phyloP scores from a whole-genome alignment of 2,888 invertebrate species.

The Drosophila mayaguana region DNA sequence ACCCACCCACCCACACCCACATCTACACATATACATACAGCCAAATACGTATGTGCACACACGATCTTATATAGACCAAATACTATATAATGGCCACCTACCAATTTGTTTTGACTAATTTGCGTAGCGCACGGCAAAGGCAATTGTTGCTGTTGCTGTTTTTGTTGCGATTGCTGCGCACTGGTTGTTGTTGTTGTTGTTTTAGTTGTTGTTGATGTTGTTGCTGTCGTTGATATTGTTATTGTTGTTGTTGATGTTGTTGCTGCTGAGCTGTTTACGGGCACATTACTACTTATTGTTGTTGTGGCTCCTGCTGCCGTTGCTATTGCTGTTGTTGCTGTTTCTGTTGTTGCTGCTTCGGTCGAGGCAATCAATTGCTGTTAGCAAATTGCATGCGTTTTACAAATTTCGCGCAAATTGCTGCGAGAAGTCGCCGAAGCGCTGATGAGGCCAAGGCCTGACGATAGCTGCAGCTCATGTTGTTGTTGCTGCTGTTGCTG shows the following conservation, averaged over 20 bases:
- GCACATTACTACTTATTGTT: slow-evolving; percentile 48
- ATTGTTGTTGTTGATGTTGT: slow-evolving; percentile 53
- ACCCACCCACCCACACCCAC: slow-evolving; percentile 1
- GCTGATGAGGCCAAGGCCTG: slow-evolving; percentile 47
- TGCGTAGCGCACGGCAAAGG: slow-evolving; percentile 63
- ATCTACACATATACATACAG: neutral
- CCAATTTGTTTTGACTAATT: slow-evolving; percentile 75
- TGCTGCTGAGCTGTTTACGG: slow-evolving; percentile 56
- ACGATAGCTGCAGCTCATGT: slow-evolving; percentile 38
- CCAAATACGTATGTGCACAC: neutral
- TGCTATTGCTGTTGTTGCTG: slow-evolving; percentile 45
- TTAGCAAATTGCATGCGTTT: slow-evolving; percentile 69
- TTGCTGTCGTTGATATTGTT: slow-evolving; percentile 22
- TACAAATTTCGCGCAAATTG: slow-evolving; percentile 66
- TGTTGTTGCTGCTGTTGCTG: slow-evolving; percentile 32
- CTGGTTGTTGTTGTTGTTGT: slow-evolving; percentile 38
- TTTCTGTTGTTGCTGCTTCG: slow-evolving; percentile 46
- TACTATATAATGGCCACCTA: slow-evolving; percentile 62
- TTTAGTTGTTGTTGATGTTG: slow-evolving; percentile 10
- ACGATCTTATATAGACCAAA: slow-evolving; percentile 34
- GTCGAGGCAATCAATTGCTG: slow-evolving; percentile 66
- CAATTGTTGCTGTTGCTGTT: slow-evolving; percentile 54
- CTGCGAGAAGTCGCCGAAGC: slow-evolving; percentile 32
- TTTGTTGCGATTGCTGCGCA: slow-evolving; percentile 45
- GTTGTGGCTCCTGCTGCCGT: slow-evolving; percentile 46